A percentile compares a stretch with the other conserved stretches of the same genome.
Evolutionary conservation across 2,113 vertebrate species (phyloP).

Genomic region (Tetraodon nigroviridis): DNA sequence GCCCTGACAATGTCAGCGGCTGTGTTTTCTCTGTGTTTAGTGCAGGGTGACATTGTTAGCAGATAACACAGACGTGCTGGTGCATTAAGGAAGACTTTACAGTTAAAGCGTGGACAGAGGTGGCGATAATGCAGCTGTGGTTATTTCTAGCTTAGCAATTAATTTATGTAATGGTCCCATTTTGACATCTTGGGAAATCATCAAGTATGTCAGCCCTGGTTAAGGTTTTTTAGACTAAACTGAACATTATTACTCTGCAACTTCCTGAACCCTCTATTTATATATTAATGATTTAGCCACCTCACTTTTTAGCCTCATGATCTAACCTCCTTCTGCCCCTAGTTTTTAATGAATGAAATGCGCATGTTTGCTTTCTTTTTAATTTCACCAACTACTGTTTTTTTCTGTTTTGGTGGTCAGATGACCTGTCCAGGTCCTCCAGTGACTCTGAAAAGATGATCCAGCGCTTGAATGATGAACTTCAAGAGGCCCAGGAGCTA

Average conservation of each 20-base stretch:
- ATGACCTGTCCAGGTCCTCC: constrained; percentile 81
- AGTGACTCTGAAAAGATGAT: constrained; percentile 86
- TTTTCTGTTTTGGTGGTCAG: constrained; percentile 61
- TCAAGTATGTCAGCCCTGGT: constrained; percentile 48
- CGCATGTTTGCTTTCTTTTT: not conserved
- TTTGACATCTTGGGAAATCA: constrained; percentile 73
- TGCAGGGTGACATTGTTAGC: constrained; percentile 23
- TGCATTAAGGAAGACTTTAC: constrained; percentile 18
- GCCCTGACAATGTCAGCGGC: constrained; percentile 36
- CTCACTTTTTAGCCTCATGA: no score
- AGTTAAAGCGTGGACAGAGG: constrained; percentile 31
- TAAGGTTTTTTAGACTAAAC: constrained; percentile 58
- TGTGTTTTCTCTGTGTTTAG: constrained; percentile 42
- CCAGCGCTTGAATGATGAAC: constrained; percentile 86
- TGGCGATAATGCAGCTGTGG: constrained; percentile 26
- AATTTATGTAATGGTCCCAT: constrained; percentile 67
- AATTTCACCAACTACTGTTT: not conserved
- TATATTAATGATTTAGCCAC: not conserved
- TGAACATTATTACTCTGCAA: constrained; percentile 23
- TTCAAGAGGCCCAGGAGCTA: constrained; percentile 86
- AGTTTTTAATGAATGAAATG: no score
- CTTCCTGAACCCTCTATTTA: constrained; percentile 23
- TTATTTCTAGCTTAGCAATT: constrained; percentile 71
- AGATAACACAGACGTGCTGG: not conserved
- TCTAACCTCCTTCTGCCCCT: not conserved